Conservation (phyloP, 2,888 invertebrate species). For the Arge pagana region DNA sequence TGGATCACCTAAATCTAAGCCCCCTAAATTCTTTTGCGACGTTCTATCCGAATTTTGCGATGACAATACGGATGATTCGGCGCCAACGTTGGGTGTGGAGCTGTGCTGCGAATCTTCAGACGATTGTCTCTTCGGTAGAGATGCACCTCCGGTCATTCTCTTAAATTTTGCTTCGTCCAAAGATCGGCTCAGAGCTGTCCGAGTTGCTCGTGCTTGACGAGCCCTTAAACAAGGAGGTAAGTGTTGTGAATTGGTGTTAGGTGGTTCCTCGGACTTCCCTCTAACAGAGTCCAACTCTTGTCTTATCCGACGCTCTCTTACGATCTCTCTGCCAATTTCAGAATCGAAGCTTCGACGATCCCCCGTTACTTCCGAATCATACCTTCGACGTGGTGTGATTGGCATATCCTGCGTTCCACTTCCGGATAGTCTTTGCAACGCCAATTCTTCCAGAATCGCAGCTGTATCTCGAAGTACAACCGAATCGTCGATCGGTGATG, state of each 20-base stretch:
- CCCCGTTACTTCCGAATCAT: conserved; percentile 43
- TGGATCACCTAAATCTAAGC: conserved; percentile 53
- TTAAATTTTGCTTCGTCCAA: conserved; percentile 55
- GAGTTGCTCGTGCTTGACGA: conserved; percentile 50
- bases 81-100: conserved; percentile 53
- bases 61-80: conserved; percentile 34
- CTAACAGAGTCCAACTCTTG: conserved; percentile 54
- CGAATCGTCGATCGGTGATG: conserved; percentile 47
- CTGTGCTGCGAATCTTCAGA: conserved; percentile 54
- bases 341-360: conserved; percentile 58
- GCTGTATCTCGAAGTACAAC: conserved; percentile 52
- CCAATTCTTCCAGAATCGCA: conserved; percentile 51
- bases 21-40: conserved; percentile 47
- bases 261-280: conserved; percentile 48
- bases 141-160: conserved; percentile 52
- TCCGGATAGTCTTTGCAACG: conserved; percentile 51
- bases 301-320: conserved; percentile 57
- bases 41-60: conserved; percentile 39
- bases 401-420: conserved; percentile 45
- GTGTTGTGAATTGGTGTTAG: conserved; percentile 40
- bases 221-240: conserved; percentile 68
- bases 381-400: conserved; percentile 37
- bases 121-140: conserved; percentile 51
- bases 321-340: conserved; percentile 59
- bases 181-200: conserved; percentile 52